Conservation (phyloP, 1,140 invertebrate genomes). For the Alviniconcha marisindica region DNA sequence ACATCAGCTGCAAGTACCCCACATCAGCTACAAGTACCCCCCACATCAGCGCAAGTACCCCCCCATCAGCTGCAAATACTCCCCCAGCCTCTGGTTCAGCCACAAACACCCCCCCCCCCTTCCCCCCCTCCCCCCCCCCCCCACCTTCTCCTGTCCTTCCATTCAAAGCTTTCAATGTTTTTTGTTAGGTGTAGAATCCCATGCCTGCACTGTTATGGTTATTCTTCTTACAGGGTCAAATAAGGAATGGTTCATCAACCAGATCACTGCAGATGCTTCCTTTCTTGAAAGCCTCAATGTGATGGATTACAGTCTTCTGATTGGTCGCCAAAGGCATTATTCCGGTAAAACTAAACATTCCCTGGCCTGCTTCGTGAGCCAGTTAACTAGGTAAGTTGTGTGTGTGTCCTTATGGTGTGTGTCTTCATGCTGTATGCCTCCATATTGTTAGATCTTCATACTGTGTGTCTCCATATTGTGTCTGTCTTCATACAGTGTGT, state of each 20-base stretch:
- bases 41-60: no score
- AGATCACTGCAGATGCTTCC: constrained; percentile 53
- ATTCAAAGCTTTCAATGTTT: not conserved
- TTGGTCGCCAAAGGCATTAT: constrained; percentile 58
- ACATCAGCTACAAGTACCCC: no score
- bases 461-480: no score
- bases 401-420: not conserved
- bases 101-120: no score
- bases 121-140: no score
- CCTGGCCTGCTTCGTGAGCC: constrained; percentile 46
- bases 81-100: no score
- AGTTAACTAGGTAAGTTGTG: constrained; percentile 51
- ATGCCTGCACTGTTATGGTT: not conserved
- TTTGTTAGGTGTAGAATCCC: not conserved
- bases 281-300: constrained; percentile 57
- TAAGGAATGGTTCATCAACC: constrained; percentile 56
- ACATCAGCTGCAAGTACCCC: no score
- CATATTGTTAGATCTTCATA: no score
- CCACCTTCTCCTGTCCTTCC: no score
- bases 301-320: constrained; percentile 62
- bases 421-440: no score
- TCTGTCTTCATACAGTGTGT: no score
- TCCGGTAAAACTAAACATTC: not conserved
- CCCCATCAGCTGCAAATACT: no score
- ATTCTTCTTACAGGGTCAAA: constrained; percentile 56